Evolutionary conservation across 2,113 vertebrate species (phyloP).

Genomic region (Prietella phreatophila): DNA sequence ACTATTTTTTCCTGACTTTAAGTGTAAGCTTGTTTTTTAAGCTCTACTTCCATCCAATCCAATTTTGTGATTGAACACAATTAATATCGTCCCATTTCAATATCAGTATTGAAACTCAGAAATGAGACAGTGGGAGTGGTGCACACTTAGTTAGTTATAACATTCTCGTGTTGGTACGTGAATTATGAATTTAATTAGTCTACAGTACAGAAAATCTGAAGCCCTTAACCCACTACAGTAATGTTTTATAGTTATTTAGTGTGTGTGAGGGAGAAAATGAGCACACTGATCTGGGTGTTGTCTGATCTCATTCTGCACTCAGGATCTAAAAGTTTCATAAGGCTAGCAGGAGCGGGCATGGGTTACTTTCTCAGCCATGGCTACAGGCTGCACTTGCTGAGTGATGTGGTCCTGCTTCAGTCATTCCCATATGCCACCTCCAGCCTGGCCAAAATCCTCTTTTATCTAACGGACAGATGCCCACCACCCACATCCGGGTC

Average conservation of each 20-base stretch:
- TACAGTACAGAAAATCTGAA: not conserved
- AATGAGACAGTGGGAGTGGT: not conserved
- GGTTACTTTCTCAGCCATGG: constrained; percentile 1
- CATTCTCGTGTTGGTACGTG: not conserved
- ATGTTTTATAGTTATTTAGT: not conserved
- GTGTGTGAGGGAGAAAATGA: not conserved
- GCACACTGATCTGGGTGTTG: not conserved
- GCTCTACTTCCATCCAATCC: no score
- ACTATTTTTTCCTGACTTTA: not conserved
- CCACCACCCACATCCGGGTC: constrained; percentile 55
- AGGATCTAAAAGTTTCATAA: not conserved
- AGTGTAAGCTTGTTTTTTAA: no score
- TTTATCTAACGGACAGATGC: constrained; percentile 55
- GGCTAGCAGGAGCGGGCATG: not conserved
- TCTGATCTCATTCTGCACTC: not conserved
- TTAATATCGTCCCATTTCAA: not conserved
- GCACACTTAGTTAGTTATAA: not conserved
- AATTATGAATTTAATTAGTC: no score
- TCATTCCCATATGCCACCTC: constrained; percentile 45
- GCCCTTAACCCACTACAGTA: not conserved
- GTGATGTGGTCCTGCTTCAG: constrained; percentile 32
- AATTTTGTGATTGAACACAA: no score
- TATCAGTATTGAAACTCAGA: not conserved
- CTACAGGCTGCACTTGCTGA: constrained; percentile 2
- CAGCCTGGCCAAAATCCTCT: constrained; percentile 29